phyloP scores from a whole-genome alignment of 2,113 vertebrate species.

The Conger conger region DNA sequence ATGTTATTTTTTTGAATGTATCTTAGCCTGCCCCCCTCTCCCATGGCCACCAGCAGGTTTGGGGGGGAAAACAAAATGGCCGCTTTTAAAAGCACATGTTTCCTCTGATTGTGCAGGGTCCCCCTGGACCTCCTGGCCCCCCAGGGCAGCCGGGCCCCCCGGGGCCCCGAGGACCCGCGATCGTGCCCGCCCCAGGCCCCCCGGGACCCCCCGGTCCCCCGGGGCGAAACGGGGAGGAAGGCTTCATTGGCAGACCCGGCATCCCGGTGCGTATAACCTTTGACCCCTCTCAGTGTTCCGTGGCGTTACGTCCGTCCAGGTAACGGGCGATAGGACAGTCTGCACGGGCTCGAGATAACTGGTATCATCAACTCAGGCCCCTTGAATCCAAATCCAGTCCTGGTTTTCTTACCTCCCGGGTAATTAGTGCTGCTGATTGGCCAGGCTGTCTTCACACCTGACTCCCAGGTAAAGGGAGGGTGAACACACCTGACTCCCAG shows the following conservation, averaged over 20 bases:
- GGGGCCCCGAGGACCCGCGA: conserved; percentile 42
- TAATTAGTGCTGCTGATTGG: no score
- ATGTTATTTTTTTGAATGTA: not conserved
- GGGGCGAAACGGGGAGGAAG: conserved; percentile 65
- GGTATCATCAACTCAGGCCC: no score
- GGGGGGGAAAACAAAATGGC: not conserved
- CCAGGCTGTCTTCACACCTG: no score
- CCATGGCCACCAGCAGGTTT: no score
- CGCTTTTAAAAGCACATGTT: not conserved
- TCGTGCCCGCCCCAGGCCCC: conserved; percentile 28
- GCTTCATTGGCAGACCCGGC: conserved; percentile 69
- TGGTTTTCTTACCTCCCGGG: no score
- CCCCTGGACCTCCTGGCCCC: conserved; percentile 79
- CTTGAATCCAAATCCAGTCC: no score
- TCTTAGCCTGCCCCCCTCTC: no score
- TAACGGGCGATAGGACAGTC: not conserved
- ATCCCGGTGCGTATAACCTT: conserved; percentile 70
- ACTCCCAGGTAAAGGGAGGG: no score
- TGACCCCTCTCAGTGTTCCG: not conserved
- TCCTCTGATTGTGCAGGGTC: conserved; percentile 63
- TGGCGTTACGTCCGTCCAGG: not conserved
- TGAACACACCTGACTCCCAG: no score
- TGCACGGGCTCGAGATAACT: not conserved
- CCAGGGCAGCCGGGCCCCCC: conserved; percentile 75
- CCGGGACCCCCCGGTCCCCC: conserved; percentile 66